A percentile compares a stretch with the other conserved stretches of the same genome.
Conservation (phyloP, 2,797 vertebrate species). For the Salmo trutta region DNA sequence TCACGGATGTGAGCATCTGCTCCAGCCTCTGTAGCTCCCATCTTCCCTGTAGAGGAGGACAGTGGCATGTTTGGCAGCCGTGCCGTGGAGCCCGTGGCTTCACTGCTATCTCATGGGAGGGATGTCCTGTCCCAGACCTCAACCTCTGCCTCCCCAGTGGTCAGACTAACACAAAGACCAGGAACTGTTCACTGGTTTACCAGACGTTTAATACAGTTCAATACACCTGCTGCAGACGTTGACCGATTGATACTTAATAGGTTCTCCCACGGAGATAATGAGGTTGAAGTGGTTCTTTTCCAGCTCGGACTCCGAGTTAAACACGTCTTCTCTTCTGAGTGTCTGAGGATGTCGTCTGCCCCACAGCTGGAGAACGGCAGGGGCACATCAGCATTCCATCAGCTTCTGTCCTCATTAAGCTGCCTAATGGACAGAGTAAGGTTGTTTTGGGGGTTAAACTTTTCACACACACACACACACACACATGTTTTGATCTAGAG, state of each 20-base stretch:
- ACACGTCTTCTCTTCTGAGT: neutral
- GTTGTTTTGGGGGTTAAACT: conserved; percentile 23
- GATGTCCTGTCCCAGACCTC: conserved; percentile 19
- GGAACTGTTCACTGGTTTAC: too few relatives aligned
- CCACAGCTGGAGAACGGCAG: conserved; percentile 44
- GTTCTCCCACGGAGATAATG: neutral
- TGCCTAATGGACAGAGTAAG: conserved; percentile 60
- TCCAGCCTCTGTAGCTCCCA: conserved; percentile 12
- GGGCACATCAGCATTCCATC: conserved; percentile 27
- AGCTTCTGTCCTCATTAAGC: conserved; percentile 58
- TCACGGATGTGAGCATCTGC: neutral
- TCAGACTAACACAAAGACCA: too few relatives aligned
- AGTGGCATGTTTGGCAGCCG: neutral
- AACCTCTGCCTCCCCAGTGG: neutral
- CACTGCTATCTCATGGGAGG: conserved; percentile 22
- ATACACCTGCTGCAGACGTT: neutral
- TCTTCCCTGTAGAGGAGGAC: conserved; percentile 33
- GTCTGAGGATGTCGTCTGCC: neutral
- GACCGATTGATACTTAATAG: neutral
- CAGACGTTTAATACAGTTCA: too few relatives aligned
- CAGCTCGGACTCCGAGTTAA: neutral
- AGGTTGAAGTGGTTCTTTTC: neutral
- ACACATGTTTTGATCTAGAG: conserved; percentile 4
- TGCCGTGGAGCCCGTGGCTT: conserved; percentile 15
- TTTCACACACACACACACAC: conserved; percentile 12